Percentiles rank a stretch among this genome's conserved stretches.
phyloP scores from a whole-genome alignment of 2,797 vertebrate species.

The Rhincodon typus region DNA sequence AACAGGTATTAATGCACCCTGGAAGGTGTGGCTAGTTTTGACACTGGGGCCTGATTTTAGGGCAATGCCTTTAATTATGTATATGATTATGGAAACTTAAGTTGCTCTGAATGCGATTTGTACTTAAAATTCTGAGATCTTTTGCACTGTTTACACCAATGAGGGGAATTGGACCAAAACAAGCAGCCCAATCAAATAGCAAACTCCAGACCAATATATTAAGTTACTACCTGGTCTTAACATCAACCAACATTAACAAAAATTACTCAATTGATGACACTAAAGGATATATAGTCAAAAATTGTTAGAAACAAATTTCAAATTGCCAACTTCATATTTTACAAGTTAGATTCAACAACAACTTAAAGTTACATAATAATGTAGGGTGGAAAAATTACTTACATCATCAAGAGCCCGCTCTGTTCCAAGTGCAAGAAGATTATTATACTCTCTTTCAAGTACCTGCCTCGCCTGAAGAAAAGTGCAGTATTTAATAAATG shows the following conservation, averaged over 20 bases:
- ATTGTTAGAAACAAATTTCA: neutral
- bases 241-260: neutral
- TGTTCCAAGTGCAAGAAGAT: slow-evolving; percentile 95
- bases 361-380: neutral
- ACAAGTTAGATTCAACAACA: neutral
- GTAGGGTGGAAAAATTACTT: slow-evolving; percentile 50
- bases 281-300: neutral
- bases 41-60: no score
- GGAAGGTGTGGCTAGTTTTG: no score
- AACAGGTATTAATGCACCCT: no score
- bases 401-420: slow-evolving; percentile 95
- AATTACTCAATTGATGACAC: neutral
- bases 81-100: neutral
- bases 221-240: no score
- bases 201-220: no score
- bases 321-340: neutral
- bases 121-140: neutral
- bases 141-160: no score
- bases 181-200: no score
- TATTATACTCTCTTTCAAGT: slow-evolving; percentile 97
- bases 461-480: slow-evolving; percentile 85
- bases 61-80: no score
- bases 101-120: neutral
- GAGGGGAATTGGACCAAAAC: no score
- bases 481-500: neutral